A percentile compares a stretch with the other conserved stretches of the same genome.
phyloP scores from a whole-genome alignment of 2,888 invertebrate species.

The Muschampia plurimacula region DNA sequence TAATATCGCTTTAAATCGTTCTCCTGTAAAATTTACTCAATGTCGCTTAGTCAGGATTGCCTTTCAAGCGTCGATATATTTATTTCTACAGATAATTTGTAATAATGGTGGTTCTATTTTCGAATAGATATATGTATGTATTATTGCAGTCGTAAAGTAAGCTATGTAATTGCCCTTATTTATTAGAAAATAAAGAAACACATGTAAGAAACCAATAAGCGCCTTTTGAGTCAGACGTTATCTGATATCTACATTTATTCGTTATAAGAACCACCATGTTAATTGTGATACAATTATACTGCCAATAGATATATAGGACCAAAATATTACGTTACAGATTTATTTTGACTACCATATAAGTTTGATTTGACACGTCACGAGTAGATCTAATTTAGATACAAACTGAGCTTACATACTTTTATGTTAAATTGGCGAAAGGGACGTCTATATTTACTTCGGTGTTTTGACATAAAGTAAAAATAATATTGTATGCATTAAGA shows the following conservation, averaged over 20 bases:
- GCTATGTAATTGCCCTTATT: too few relatives aligned
- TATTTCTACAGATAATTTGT: background rate
- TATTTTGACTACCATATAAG: conserved; percentile 14
- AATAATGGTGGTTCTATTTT: background rate
- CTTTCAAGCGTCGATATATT: too few relatives aligned
- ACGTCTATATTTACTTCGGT: conserved; percentile 53
- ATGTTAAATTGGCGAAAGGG: conserved; percentile 56
- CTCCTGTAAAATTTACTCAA: too few relatives aligned
- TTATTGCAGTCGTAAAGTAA: background rate
- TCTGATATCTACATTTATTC: background rate
- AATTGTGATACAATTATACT: conserved; percentile 8
- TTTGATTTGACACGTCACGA: conserved; percentile 22
- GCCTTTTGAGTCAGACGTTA: background rate
- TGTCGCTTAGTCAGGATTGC: too few relatives aligned
- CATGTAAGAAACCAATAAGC: too few relatives aligned
- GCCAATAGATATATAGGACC: conserved; percentile 23
- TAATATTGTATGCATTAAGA: conserved; percentile 56
- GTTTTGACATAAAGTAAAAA: conserved; percentile 53
- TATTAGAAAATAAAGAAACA: too few relatives aligned
- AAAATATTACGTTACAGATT: conserved; percentile 7
- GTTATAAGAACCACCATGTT: background rate
- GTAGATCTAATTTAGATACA: conserved; percentile 8
- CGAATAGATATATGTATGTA: background rate
- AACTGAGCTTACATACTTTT: conserved; percentile 18
- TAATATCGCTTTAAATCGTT: too few relatives aligned